A percentile compares a stretch with the other conserved stretches of the same genome.
These are phyloP conservation scores for Amphiduros pacificus DNA, from an alignment of 2,888 invertebrate species.

Conservation along the genomic window DNA sequence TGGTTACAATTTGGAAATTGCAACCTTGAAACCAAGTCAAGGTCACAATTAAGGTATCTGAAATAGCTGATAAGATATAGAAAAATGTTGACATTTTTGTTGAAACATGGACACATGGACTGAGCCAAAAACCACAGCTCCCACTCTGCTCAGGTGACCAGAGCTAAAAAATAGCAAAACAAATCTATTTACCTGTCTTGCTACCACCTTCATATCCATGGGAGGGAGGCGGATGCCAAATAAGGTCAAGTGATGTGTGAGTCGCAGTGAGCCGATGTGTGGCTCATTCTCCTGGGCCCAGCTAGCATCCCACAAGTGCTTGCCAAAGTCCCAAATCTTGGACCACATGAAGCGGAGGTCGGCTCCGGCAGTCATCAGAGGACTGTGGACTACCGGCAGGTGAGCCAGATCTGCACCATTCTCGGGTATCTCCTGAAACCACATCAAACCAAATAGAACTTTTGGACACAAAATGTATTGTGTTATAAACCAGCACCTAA, in stretches of 20 bases:
- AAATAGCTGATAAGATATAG: too few relatives aligned
- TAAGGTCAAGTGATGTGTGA: conserved; percentile 70
- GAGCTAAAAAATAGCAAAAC: too few relatives aligned
- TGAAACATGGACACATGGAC: not conserved
- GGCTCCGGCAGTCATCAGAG: conserved; percentile 64
- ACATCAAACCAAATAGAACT: conserved; percentile 1
- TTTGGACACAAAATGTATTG: not conserved
- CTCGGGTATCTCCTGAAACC: conserved; percentile 79
- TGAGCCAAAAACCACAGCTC: not conserved
- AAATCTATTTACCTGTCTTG: conserved; percentile 74
- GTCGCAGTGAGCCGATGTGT: conserved; percentile 69
- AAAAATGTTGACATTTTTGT: not conserved
- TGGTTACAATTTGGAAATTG: too few relatives aligned
- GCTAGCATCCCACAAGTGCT: conserved; percentile 68
- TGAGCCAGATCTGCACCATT: conserved; percentile 87
- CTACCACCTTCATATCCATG: conserved; percentile 67
- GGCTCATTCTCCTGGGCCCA: conserved; percentile 64
- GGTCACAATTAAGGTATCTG: too few relatives aligned
- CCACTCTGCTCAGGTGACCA: too few relatives aligned
- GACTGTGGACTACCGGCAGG: conserved; percentile 74
- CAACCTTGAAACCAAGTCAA: too few relatives aligned
- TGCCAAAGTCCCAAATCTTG: conserved; percentile 60
- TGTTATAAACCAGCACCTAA: not conserved
- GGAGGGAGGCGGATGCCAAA: conserved; percentile 65
- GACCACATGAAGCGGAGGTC: conserved; percentile 54